Evolutionary conservation across 1,140 invertebrate species (phyloP).

Genomic region (Drusus annulatus): DNA sequence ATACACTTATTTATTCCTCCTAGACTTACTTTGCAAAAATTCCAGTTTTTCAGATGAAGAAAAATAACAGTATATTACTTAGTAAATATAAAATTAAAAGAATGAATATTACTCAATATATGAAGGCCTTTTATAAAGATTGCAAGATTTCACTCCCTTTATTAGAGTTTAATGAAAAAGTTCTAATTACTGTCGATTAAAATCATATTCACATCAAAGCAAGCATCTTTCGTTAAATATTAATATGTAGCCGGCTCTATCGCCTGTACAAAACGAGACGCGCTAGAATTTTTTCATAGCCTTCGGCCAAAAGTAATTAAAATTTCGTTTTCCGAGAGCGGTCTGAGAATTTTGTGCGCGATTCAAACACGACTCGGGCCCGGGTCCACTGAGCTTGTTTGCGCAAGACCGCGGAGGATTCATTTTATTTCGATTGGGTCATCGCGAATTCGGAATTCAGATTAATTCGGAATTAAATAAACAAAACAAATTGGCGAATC

Average conservation of each 20-base stretch:
- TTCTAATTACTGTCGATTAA: conserved; percentile 37
- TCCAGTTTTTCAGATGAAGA: no score
- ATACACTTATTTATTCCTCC: no score
- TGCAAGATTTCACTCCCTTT: background rate
- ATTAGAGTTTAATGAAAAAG: conserved; percentile 35
- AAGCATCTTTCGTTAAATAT: conserved; percentile 40
- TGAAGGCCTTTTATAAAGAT: no score
- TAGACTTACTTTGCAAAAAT: no score
- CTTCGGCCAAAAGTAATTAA: conserved; percentile 55
- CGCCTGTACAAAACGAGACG: conserved; percentile 30
- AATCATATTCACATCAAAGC: conserved; percentile 39
- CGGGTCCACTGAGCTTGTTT: background rate
- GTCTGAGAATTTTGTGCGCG: conserved; percentile 18
- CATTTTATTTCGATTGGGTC: conserved; percentile 45
- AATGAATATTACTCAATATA: no score
- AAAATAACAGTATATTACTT: no score
- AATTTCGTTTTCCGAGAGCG: conserved; percentile 54
- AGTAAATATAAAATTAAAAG: no score
- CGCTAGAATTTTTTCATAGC: conserved; percentile 54
- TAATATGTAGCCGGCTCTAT: conserved; percentile 5
- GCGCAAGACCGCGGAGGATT: conserved; percentile 20
- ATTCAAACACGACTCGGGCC: background rate
- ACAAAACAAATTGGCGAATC: no score
- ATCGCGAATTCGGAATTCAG: background rate
- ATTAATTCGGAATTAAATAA: no score